phyloP scores from a whole-genome alignment of 2,113 vertebrate genomes.

The Neodontobutis hainanensis region DNA sequence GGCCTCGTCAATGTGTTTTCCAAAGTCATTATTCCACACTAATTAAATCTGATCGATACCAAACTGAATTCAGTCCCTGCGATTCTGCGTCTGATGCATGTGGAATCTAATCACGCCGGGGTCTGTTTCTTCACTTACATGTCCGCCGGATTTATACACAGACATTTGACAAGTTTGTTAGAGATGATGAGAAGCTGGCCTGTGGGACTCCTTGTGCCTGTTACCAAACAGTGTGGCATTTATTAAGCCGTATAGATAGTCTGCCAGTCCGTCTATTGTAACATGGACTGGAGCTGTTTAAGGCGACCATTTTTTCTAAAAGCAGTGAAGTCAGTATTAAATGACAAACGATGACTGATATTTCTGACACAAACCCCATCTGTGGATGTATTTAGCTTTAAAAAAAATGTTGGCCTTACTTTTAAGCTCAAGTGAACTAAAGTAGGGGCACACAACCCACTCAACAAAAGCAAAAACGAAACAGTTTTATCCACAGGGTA shows the following conservation, averaged over 20 bases:
- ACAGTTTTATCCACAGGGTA: too few relatives aligned
- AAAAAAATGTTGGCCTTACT: too few relatives aligned
- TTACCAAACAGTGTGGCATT: constrained; percentile 37
- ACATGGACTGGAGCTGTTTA: neutral
- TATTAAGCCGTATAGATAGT: constrained; percentile 50
- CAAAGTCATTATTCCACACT: constrained; percentile 57
- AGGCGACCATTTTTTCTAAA: too few relatives aligned
- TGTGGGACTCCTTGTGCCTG: constrained; percentile 54
- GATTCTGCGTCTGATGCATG: constrained; percentile 64
- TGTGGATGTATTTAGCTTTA: too few relatives aligned
- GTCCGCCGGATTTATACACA: constrained; percentile 58
- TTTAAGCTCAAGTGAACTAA: too few relatives aligned
- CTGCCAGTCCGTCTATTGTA: constrained; percentile 26
- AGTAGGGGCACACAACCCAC: too few relatives aligned
- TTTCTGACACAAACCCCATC: too few relatives aligned
- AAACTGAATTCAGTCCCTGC: constrained; percentile 56
- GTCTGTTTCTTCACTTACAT: constrained; percentile 69
- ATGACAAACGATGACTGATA: too few relatives aligned
- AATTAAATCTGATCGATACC: constrained; percentile 59
- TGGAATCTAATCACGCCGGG: constrained; percentile 67
- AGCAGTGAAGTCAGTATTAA: too few relatives aligned
- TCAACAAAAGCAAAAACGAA: too few relatives aligned
- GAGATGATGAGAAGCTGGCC: constrained; percentile 41
- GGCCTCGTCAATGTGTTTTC: constrained; percentile 57
- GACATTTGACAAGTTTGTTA: constrained; percentile 41